These are phyloP conservation scores for Tricholaema leucomelas DNA, from an alignment of 2,113 vertebrate genomes.

Conservation along the genomic window DNA sequence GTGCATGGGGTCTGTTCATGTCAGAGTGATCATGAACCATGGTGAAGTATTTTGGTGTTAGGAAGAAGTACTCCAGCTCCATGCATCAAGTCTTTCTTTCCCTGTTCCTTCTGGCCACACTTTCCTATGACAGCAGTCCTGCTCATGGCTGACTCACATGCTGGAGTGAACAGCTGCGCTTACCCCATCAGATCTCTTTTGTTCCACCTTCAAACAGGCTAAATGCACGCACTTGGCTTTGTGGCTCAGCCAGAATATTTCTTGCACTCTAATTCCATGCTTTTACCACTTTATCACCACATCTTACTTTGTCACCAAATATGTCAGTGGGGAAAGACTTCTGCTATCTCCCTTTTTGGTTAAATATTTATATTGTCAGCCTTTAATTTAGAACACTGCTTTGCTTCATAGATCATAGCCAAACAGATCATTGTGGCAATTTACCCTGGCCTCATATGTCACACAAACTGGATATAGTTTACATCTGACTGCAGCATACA, in stretches of 20 bases:
- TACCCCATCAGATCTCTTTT: not conserved
- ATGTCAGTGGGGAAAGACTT: not conserved
- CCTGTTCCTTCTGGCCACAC: not conserved
- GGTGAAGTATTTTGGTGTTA: not conserved
- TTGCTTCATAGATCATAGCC: not conserved
- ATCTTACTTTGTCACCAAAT: not conserved
- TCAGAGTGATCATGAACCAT: not conserved
- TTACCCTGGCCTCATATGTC: not conserved
- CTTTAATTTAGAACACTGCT: not conserved
- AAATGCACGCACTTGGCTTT: not conserved
- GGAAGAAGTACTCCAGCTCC: not conserved
- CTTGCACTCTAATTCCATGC: not conserved
- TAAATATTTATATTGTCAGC: not conserved
- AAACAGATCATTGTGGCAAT: not conserved
- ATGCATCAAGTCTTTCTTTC: not conserved
- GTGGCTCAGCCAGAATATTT: accelerated
- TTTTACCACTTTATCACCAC: not conserved
- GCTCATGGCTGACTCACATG: not conserved
- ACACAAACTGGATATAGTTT: not conserved
- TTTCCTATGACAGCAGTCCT: not conserved
- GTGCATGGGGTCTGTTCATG: not conserved
- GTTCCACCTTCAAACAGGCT: not conserved
- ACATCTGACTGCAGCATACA: too few relatives aligned
- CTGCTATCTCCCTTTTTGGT: not conserved
- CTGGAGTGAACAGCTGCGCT: not conserved